Conservation (phyloP, 2,797 vertebrate species). For the Lerista edwardsae region DNA sequence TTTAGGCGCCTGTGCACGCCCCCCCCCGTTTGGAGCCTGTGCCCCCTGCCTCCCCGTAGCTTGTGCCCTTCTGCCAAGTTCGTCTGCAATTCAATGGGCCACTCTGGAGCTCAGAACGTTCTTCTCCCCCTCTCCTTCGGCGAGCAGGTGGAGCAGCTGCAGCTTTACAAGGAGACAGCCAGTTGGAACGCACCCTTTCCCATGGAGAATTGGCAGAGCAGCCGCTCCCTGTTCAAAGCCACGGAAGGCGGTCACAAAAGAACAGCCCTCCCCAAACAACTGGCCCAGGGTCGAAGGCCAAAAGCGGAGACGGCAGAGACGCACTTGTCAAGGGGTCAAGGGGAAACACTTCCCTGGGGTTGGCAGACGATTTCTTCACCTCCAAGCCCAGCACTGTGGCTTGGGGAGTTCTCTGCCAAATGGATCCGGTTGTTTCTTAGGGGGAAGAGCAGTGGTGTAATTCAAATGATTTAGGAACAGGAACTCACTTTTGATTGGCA, state of each 20-base stretch:
- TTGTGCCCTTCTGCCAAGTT: background rate
- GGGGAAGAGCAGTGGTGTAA: too few species aligned
- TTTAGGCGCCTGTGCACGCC: background rate
- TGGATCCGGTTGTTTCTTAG: background rate
- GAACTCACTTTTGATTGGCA: too few species aligned
- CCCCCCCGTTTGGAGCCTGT: rapidly evolving
- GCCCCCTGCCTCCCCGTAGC: background rate
- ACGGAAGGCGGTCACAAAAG: slow-evolving; percentile 25
- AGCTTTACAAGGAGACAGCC: slow-evolving; percentile 13
- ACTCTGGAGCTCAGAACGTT: background rate
- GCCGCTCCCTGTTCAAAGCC: slow-evolving; percentile 42
- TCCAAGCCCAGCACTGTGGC: rapidly evolving
- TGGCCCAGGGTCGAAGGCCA: slow-evolving; percentile 7
- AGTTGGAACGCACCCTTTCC: background rate
- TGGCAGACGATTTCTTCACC: background rate
- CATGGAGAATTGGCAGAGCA: slow-evolving; percentile 20
- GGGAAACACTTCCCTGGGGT: background rate
- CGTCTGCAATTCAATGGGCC: rapidly evolving
- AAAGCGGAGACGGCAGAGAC: background rate
- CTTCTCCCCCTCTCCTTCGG: background rate
- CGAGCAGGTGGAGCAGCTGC: slow-evolving; percentile 51
- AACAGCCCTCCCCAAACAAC: slow-evolving; percentile 21
- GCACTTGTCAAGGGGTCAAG: background rate
- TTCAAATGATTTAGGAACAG: too few species aligned
- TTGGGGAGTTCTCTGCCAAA: rapidly evolving